Conservation (phyloP, 2,888 invertebrate genomes). For the Agrotis segetum region DNA sequence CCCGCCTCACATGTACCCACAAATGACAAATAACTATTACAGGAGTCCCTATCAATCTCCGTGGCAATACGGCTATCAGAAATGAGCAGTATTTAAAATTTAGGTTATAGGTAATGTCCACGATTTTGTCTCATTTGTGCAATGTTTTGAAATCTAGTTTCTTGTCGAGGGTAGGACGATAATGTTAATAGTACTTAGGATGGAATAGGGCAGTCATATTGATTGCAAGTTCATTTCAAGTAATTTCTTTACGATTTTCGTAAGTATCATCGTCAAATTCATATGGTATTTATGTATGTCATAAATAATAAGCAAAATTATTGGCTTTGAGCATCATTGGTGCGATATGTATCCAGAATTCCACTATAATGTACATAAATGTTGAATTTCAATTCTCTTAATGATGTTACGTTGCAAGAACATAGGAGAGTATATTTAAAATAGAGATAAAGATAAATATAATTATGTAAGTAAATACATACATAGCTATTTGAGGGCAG, state of each 20-base stretch:
- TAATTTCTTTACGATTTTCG: neutral
- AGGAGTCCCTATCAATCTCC: conserved; percentile 84
- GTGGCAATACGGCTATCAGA: conserved; percentile 80
- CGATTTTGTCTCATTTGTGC: conserved; percentile 34
- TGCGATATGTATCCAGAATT: neutral
- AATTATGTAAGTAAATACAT: conserved; percentile 18
- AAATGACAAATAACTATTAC: conserved; percentile 77
- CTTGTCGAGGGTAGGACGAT: neutral
- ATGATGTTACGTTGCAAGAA: neutral
- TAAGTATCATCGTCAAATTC: neutral
- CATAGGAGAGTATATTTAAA: conserved; percentile 24
- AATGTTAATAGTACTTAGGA: conserved; percentile 26
- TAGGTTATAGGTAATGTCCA: conserved; percentile 53
- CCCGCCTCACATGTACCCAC: conserved; percentile 69
- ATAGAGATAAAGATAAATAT: conserved; percentile 3
- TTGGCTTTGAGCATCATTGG: neutral
- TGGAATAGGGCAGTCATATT: conserved; percentile 37
- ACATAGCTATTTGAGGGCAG: conserved; percentile 20
- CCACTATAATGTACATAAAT: neutral
- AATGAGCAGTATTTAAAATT: conserved; percentile 71
- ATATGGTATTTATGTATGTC: neutral
- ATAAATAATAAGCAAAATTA: neutral
- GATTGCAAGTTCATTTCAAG: conserved; percentile 2
- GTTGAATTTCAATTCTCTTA: neutral
- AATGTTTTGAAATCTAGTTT: conserved; percentile 52